Conservation (phyloP, 2,113 vertebrate species). For the Numenius arquata region DNA sequence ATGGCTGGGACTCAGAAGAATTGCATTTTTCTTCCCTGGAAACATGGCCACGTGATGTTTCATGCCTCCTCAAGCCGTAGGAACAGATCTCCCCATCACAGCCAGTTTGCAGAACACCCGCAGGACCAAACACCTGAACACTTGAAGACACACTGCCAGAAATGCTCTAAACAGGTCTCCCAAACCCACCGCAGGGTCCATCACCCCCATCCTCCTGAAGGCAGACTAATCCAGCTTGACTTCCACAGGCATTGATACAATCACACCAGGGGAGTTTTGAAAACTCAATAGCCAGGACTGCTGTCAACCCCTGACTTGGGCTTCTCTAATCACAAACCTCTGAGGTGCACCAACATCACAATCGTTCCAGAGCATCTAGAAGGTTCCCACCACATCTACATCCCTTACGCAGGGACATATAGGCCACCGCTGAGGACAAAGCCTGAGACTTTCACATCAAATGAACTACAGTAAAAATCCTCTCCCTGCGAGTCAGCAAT, state of each 20-base stretch:
- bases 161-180: not conserved
- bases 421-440: not conserved
- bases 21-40: not conserved
- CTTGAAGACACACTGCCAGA: not conserved
- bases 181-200: not conserved
- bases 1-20: not conserved
- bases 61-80: not conserved
- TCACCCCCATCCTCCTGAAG: not conserved
- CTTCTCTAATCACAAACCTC: not conserved
- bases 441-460: not conserved
- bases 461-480: not conserved
- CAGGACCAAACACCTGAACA: not conserved
- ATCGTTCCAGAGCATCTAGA: not conserved
- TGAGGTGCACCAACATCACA: not conserved
- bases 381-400: not conserved
- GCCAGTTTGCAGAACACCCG: not conserved
- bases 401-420: not conserved
- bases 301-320: not conserved
- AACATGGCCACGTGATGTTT: not conserved
- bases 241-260: accelerated
- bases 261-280: not conserved
- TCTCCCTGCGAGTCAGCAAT: not conserved
- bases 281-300: not conserved
- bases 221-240: not conserved
- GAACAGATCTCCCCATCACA: not conserved